phyloP scores from a whole-genome alignment of 1,140 invertebrate genomes.

The Onthophagus taurus region DNA sequence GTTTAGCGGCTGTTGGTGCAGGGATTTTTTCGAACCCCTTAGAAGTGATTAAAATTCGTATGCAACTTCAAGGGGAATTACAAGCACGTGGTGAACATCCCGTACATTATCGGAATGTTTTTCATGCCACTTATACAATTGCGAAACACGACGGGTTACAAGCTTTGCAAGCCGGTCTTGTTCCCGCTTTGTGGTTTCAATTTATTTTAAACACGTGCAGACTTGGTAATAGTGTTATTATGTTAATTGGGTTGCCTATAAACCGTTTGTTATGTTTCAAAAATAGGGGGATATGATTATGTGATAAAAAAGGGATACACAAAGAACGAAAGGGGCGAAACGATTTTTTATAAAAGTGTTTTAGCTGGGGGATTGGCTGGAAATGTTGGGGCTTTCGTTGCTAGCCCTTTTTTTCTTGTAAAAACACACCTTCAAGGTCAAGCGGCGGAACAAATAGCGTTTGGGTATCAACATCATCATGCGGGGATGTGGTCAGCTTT shows the following conservation, averaged over 20 bases:
- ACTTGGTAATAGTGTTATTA: slow-evolving; percentile 23
- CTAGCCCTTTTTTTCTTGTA: slow-evolving; percentile 75
- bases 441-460: slow-evolving; percentile 64
- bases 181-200: slow-evolving; percentile 62
- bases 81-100: slow-evolving; percentile 52
- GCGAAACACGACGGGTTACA: slow-evolving; percentile 48
- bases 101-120: slow-evolving; percentile 39
- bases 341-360: slow-evolving; percentile 49
- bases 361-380: slow-evolving; percentile 27
- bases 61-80: slow-evolving; percentile 85
- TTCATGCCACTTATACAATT: slow-evolving; percentile 43
- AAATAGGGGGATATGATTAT: slow-evolving; percentile 9
- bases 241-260: neutral
- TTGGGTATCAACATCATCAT: slow-evolving; percentile 78
- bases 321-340: slow-evolving; percentile 49
- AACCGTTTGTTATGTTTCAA: too few relatives aligned
- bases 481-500: slow-evolving; percentile 58
- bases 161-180: slow-evolving; percentile 82
- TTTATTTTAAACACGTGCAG: slow-evolving; percentile 42
- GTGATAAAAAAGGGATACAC: slow-evolving; percentile 6
- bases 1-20: slow-evolving; percentile 31
- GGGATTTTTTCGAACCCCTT: slow-evolving; percentile 56
- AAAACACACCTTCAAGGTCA: slow-evolving; percentile 84
- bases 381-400: slow-evolving; percentile 54
- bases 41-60: slow-evolving; percentile 79